Evolutionary conservation across 2,797 vertebrate species (phyloP).

Genomic region (Syngnathus acus): DNA sequence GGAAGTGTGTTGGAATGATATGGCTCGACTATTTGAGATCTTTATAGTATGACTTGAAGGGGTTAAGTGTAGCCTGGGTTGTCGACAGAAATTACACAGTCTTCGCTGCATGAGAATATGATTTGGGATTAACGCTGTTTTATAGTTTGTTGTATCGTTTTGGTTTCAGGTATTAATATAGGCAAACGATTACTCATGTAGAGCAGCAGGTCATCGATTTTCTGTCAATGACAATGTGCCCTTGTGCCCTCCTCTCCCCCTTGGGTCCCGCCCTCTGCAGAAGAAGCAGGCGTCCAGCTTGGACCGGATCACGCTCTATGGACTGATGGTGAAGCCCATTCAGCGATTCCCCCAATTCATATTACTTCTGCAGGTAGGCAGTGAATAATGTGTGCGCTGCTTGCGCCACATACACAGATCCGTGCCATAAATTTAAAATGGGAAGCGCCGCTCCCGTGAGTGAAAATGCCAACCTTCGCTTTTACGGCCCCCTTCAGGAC

Average conservation of each 20-base stretch:
- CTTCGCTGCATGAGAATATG: too few species aligned
- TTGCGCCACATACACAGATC: too few species aligned
- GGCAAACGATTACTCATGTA: too few species aligned
- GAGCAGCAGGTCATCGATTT: slow-evolving; percentile 10
- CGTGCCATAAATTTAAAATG: background rate
- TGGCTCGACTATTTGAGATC: background rate
- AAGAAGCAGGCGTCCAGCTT: slow-evolving; percentile 86
- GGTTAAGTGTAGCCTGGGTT: background rate
- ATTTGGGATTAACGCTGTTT: too few species aligned
- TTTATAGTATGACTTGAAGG: background rate
- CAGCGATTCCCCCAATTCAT: slow-evolving; percentile 98
- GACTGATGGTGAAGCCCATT: slow-evolving; percentile 96
- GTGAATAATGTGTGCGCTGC: too few species aligned
- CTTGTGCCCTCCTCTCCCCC: too few species aligned
- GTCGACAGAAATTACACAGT: too few species aligned
- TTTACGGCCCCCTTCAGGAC: slow-evolving; percentile 65
- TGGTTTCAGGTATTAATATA: too few species aligned
- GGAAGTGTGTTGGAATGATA: background rate
- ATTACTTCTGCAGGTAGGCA: slow-evolving; percentile 85
- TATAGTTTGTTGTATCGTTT: too few species aligned
- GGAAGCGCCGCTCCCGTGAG: background rate
- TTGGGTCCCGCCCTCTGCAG: slow-evolving; percentile 48
- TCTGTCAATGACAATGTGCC: slow-evolving; percentile 9
- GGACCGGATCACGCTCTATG: slow-evolving; percentile 91
- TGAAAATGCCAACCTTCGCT: background rate